These are phyloP conservation scores for Catharus bicknelli DNA, from an alignment of 2,113 vertebrate genomes.

Conservation along the genomic window DNA sequence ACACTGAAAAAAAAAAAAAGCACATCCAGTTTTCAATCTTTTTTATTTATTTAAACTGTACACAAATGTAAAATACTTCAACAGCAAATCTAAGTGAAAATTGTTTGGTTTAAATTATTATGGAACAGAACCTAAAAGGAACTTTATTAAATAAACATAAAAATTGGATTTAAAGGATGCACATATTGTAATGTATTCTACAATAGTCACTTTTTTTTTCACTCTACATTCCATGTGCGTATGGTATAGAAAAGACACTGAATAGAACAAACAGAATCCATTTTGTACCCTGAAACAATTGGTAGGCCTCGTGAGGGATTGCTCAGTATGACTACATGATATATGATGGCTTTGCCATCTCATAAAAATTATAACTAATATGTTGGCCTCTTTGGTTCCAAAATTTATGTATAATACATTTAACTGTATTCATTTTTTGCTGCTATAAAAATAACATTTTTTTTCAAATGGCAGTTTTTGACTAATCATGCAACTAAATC, in stretches of 20 bases:
- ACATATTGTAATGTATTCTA: conserved; percentile 76
- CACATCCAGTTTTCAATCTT: conserved; percentile 65
- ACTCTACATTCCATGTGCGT: conserved; percentile 83
- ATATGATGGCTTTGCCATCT: conserved; percentile 84
- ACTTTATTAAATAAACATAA: conserved; percentile 98
- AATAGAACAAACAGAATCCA: conserved; percentile 89
- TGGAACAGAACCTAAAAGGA: conserved; percentile 93
- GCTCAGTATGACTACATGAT: conserved; percentile 82
- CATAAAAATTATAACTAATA: conserved; percentile 90
- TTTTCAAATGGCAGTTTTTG: conserved; percentile 95
- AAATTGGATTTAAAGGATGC: conserved; percentile 79
- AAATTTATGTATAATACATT: conserved; percentile 92
- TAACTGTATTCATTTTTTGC: conserved; percentile 89
- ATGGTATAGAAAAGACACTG: conserved; percentile 87
- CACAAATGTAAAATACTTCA: conserved; percentile 85
- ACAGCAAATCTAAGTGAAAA: conserved; percentile 84
- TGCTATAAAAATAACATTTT: conserved; percentile 98
- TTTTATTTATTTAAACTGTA: conserved; percentile 99
- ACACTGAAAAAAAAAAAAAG: conserved; percentile 1
- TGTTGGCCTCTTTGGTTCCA: conserved; percentile 99
- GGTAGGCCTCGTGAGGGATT: conserved; percentile 87
- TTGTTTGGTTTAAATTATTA: conserved; percentile 96
- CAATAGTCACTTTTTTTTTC: conserved; percentile 59
- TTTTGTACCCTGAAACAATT: conserved; percentile 91
- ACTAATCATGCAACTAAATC: conserved; percentile 97